phyloP scores from a whole-genome alignment of 2,888 invertebrate species.

The Pediacus dermestoides region DNA sequence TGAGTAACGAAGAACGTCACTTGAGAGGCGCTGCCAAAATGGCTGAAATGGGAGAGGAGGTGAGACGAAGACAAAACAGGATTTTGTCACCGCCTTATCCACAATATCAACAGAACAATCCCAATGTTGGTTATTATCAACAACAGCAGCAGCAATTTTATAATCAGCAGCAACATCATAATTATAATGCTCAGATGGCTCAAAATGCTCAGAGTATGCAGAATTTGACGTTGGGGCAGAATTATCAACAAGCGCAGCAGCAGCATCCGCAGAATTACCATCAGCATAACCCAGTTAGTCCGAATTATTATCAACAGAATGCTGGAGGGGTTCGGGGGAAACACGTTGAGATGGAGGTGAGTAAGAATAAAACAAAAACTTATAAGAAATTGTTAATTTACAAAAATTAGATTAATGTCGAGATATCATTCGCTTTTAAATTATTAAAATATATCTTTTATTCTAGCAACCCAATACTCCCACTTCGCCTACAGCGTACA shows the following conservation, averaged over 20 bases:
- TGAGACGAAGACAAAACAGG: slow-evolving; percentile 59
- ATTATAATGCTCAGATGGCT: slow-evolving; percentile 38
- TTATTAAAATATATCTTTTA: too few species aligned
- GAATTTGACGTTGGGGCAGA: slow-evolving; percentile 40
- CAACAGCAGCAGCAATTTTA: slow-evolving; percentile 36
- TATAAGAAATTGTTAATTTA: too few species aligned
- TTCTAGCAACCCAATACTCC: too few species aligned
- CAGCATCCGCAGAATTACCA: slow-evolving; percentile 12
- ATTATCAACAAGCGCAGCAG: slow-evolving; percentile 32
- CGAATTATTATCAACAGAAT: background rate
- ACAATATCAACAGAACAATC: slow-evolving; percentile 11
- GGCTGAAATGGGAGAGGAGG: slow-evolving; percentile 77
- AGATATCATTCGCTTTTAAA: too few species aligned
- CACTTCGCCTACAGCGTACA: slow-evolving; percentile 44
- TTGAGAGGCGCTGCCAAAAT: slow-evolving; percentile 60
- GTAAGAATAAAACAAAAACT: too few species aligned
- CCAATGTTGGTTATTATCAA: slow-evolving; percentile 37
- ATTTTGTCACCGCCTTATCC: slow-evolving; percentile 41
- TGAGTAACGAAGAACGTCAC: slow-evolving; percentile 30
- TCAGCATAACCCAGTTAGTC: too few species aligned
- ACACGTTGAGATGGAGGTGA: too few species aligned
- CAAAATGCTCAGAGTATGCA: slow-evolving; percentile 46
- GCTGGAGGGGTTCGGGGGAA: too few species aligned
- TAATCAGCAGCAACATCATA: slow-evolving; percentile 32
- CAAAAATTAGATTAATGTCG: too few species aligned